These are phyloP conservation scores for Solenopsis fugax DNA, from an alignment of 1,140 invertebrate genomes.

Conservation along the genomic window DNA sequence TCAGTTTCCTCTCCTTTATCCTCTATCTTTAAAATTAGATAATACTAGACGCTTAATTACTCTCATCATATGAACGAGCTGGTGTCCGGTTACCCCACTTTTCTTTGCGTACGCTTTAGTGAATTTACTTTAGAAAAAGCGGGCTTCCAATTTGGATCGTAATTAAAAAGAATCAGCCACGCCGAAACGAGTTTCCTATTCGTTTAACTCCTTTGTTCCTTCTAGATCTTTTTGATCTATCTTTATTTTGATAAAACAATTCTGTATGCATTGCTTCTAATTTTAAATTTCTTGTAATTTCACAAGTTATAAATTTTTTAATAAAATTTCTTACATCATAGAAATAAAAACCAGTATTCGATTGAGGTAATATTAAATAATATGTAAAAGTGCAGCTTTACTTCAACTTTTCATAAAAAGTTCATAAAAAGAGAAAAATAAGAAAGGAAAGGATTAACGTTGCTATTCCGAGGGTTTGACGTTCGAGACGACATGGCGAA, in stretches of 20 bases:
- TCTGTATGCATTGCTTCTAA: background rate
- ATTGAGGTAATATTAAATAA: background rate
- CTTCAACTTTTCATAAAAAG: too few relatives aligned
- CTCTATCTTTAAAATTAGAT: conserved; percentile 11
- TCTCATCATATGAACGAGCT: background rate
- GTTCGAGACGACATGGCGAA: background rate
- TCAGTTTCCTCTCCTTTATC: background rate
- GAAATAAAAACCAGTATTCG: background rate
- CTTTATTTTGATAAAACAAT: background rate
- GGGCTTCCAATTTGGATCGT: conserved; percentile 41
- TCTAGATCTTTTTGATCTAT: background rate
- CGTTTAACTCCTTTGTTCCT: conserved; percentile 10
- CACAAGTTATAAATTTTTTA: conserved; percentile 1
- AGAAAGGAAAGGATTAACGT: conserved; percentile 19
- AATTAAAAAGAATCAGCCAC: conserved; percentile 40
- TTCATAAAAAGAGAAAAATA: background rate
- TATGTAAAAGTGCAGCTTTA: background rate
- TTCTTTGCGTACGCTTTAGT: conserved; percentile 9
- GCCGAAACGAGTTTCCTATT: conserved; percentile 9
- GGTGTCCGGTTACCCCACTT: conserved; percentile 28
- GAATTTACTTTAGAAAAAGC: conserved; percentile 23
- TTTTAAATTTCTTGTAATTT: background rate
- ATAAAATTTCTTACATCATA: background rate
- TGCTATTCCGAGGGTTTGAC: background rate
- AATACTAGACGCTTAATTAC: conserved; percentile 30